These are phyloP conservation scores for Thaumetopoea pityocampa DNA, from an alignment of 1,140 invertebrate genomes.

Conservation along the genomic window DNA sequence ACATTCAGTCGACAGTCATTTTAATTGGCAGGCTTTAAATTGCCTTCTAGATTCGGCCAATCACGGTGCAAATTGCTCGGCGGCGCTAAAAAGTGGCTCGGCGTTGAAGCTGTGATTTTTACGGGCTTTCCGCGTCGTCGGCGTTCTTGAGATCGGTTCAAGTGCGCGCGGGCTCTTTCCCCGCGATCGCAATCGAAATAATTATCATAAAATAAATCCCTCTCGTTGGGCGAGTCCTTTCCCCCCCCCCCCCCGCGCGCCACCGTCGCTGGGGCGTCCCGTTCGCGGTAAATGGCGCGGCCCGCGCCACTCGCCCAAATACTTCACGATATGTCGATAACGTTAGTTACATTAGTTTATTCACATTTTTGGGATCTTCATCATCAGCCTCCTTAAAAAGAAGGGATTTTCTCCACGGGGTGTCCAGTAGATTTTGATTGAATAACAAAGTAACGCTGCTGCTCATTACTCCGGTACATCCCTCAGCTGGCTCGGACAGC, in stretches of 20 bases:
- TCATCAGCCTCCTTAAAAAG: too few species aligned
- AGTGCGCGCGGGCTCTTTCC: constrained; percentile 38
- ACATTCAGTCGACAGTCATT: constrained; percentile 7
- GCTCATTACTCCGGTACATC: too few species aligned
- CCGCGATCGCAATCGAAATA: constrained; percentile 63
- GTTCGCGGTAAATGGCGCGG: constrained; percentile 42
- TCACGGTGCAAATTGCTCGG: constrained; percentile 29
- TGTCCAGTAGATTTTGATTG: too few species aligned
- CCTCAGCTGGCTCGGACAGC: too few species aligned
- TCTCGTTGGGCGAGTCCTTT: constrained; percentile 53
- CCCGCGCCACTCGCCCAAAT: constrained; percentile 28
- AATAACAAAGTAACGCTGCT: too few species aligned
- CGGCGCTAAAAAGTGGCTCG: constrained; percentile 25
- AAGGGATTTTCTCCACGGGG: too few species aligned
- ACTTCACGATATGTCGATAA: constrained; percentile 8
- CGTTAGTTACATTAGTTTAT: constrained; percentile 15
- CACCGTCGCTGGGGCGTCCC: constrained; percentile 31
- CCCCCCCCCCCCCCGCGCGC: too few species aligned
- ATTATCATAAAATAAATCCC: constrained; percentile 70
- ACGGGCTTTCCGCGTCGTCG: constrained; percentile 30
- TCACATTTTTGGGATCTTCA: constrained; percentile 10
- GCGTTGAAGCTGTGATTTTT: constrained; percentile 40
- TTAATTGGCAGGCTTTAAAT: constrained; percentile 18
- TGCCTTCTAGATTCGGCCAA: constrained; percentile 29
- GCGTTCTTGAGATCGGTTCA: constrained; percentile 30